These are phyloP conservation scores for Crypturellus tataupa DNA, from an alignment of 2,797 vertebrate species.

Conservation along the genomic window DNA sequence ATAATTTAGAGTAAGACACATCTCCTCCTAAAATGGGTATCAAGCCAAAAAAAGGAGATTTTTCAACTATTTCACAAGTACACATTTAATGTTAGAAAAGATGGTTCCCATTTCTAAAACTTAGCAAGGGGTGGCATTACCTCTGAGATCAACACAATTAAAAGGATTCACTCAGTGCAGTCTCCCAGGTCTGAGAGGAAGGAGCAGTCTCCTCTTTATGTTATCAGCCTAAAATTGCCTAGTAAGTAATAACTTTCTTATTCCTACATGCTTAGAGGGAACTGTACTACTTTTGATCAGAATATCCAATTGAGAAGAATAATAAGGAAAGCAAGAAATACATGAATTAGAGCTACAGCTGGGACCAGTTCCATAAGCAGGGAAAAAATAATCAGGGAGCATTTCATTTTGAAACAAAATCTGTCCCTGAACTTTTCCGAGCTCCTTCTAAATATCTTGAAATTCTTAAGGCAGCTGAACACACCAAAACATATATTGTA, in stretches of 20 bases:
- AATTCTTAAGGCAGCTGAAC: not conserved
- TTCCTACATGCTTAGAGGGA: not conserved
- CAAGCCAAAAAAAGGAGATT: not conserved
- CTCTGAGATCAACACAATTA: not conserved
- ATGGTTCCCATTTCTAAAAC: not conserved
- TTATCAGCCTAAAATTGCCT: not conserved
- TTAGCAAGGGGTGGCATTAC: not conserved
- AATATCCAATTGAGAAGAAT: conserved; percentile 1
- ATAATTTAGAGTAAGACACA: not conserved
- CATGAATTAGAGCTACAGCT: not conserved
- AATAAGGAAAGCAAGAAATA: not conserved
- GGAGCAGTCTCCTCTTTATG: not conserved
- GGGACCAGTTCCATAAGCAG: conserved; percentile 6
- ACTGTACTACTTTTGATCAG: not conserved
- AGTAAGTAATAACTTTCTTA: not conserved
- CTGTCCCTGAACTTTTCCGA: not conserved
- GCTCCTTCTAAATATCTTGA: not conserved
- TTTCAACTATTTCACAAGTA: not conserved
- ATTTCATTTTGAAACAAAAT: conserved; percentile 24
- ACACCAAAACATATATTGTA: not conserved
- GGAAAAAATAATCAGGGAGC: not conserved
- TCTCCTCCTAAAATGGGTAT: not conserved
- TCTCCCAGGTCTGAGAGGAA: not conserved
- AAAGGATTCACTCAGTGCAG: not conserved
- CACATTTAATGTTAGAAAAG: not conserved